Percentiles rank a stretch among this genome's conserved stretches.
Conservation (phyloP, 2,888 invertebrate species). For the Diaprepes abbreviatus region DNA sequence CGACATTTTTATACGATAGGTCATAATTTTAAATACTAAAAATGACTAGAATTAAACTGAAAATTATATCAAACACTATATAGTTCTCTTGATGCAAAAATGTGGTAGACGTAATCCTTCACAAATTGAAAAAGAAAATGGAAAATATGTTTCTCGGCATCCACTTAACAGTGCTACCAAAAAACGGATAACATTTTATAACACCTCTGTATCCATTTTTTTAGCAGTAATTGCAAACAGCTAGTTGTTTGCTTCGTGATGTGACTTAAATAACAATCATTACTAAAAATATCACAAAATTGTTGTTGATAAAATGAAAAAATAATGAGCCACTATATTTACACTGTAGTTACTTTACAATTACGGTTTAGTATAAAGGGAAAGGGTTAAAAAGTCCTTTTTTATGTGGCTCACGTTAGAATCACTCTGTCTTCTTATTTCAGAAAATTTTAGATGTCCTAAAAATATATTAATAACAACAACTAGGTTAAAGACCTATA, state of each 20-base stretch:
- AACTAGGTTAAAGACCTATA: conserved; percentile 64
- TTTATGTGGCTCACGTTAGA: conserved; percentile 62
- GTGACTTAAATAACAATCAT: conserved; percentile 72
- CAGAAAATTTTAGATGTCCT: conserved; percentile 60
- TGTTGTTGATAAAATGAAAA: conserved; percentile 71
- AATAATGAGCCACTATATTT: conserved; percentile 69
- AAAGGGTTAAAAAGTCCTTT: conserved; percentile 60
- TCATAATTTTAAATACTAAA: too few relatives aligned
- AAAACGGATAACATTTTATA: conserved; percentile 22
- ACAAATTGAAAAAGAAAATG: background rate
- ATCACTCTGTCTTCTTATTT: conserved; percentile 64
- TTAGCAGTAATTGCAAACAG: conserved; percentile 58
- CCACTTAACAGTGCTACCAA: conserved; percentile 27
- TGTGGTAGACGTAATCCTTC: too few relatives aligned
- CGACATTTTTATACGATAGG: too few relatives aligned
- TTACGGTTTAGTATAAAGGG: conserved; percentile 49
- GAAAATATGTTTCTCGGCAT: conserved; percentile 16
- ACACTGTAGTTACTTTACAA: conserved; percentile 52
- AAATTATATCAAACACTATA: too few relatives aligned
- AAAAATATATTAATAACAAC: conserved; percentile 68
- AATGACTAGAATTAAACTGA: too few relatives aligned
- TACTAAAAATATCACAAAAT: conserved; percentile 73
- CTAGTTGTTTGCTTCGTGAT: conserved; percentile 67
- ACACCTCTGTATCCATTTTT: conserved; percentile 27
- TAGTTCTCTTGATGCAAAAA: too few relatives aligned